Evolutionary conservation across 2,888 invertebrate genomes (phyloP), one percentile per base, ranked within the genome.

Genomic region (Coenonympha glycerion): DNA sequence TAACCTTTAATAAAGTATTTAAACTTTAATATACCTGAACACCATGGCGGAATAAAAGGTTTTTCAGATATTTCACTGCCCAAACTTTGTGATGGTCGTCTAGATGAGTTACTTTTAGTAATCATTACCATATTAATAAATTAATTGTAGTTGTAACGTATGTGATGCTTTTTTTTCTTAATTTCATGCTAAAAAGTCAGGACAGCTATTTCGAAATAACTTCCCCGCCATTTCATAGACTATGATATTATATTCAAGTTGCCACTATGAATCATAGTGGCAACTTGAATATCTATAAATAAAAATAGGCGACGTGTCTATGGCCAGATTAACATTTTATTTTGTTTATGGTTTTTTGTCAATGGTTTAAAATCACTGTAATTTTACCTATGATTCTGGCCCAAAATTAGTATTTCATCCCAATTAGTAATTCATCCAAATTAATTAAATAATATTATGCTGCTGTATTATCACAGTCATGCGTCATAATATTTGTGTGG

Each of bases 31-130:
- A 79, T 71, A 62, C 75, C 70, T 9, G 78, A 79, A 54, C 82
- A 81, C 81, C 80, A 81, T 59, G 80, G 82, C 42, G 76, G 78
- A 46, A 69, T 65, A 51, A 66, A 62, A 40, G 69, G 74, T 49
- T 68, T 69, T 47, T 65, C 63, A 13, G 79, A 73, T 53, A 65
- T 63, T 50, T 71, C 67, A 61, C 69, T 75, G 52, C 65, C 68
- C 47, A 60, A 68, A 57, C 69, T 76, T 37, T 73, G 72, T 58
- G 64, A 68, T 30, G 67, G 60, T 57, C 65, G 73, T 62, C 55
- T 71, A 49, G 63, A n/a, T n/a, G n/a, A 66, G 30, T 68, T 64
- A 58, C 67, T 73, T 63, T 71, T 71, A 21, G 72, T 73, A 52
- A 71, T 54, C 57, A 76, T 73, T 53, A 71, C 73, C 69, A 76